Evolutionary conservation across 2,113 vertebrate species (phyloP), one percentile per base, ranked within the genome.

Genomic region (Hipposideros armiger): DNA sequence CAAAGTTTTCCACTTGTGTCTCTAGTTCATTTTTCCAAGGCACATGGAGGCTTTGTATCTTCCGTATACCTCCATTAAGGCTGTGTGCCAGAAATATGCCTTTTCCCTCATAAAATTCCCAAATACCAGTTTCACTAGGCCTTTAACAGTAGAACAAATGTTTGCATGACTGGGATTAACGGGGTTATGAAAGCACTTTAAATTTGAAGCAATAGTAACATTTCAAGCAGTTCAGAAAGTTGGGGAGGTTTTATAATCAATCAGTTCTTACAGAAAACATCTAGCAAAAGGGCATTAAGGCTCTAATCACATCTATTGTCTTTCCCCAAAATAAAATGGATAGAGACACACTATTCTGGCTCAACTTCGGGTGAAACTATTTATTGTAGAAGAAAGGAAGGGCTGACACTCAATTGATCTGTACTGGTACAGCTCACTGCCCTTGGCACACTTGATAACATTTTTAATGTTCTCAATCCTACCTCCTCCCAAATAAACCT

Each of bases 111-210:
- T 42, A 93, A 74, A 93, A 87, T 54, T 84, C 69, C 50, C 42
- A 72, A 69, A 54, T 56, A 88, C 11, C 50, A 87, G 78, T 83
- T 80, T 91, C n/a, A 54, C 19, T 88, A 64, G 54, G 52, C 95
- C 95, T 95, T 94, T 90, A 95, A 42, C 77, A 89, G 7, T 66
- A 96, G 88, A 91, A 93, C 69, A 96, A 95, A 94, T 97, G 81
- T 30, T 87, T 84, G 13, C 22, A 19, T 87, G 72, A 45, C 77
- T 83, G 45, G 28, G 30, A 72, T 94, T 94, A n/a, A 30, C 94
- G 58, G 62, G 94, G 74, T 94, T 80, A 58, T 87, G 58, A 92
- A 88, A 89, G 45, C 66, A 36, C 24, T 92, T 72, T 87, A 83
- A 92, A 90, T 95, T 45, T 95, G 84, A 95, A 97, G 69, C 40